Evolutionary conservation across 2,797 vertebrate species (phyloP), one percentile per base, ranked within the genome.

Genomic region (Crenuchus spilurus): DNA sequence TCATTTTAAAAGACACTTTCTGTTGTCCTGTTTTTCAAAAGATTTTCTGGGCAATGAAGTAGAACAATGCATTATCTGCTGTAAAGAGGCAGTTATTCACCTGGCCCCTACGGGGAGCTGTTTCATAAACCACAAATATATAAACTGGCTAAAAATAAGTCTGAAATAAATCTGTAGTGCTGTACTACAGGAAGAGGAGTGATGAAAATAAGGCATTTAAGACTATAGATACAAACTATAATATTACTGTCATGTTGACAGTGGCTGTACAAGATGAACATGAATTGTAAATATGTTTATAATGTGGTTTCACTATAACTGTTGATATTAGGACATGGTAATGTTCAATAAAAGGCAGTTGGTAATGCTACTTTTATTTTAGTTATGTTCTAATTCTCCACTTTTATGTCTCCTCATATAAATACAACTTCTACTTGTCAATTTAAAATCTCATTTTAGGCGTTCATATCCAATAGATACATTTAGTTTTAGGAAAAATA

Each of bases 241-340:
- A 31, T 54, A 46, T 31, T 10, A 16, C 85, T 88, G 89, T 88
- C 87, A 72, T 80, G 87, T 84, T 86, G 86, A 92, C 80, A 73
- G 85, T 85, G 83, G 84, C 78, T 88, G 88, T 87, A 87, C 83
- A 76, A 87, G 84, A 76, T 86, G 79, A 85, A 83, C 82, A 83
- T 13, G 26, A 73, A 55, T 87, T 91, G 87, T 91, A 87, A 86
- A 90, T 91, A 90, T 76, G 83, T 90, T 83, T 89, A 85, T 91
- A 88, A 84, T 76, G 66, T 86, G 78, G 79, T 90, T 90, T 90
- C 83, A 84, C 82, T 84, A 80, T 74, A 86, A 83, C 77, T 84
- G 83, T 84, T 85, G 71, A 76, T 90, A 85, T 87, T 86, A 89
- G 71, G 79, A 84, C 78, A 85, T 86, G 78, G 61, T 86, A 78